Evolutionary conservation across 2,113 vertebrate genomes (phyloP).

Genomic region (Protomyctophum bolini): DNA sequence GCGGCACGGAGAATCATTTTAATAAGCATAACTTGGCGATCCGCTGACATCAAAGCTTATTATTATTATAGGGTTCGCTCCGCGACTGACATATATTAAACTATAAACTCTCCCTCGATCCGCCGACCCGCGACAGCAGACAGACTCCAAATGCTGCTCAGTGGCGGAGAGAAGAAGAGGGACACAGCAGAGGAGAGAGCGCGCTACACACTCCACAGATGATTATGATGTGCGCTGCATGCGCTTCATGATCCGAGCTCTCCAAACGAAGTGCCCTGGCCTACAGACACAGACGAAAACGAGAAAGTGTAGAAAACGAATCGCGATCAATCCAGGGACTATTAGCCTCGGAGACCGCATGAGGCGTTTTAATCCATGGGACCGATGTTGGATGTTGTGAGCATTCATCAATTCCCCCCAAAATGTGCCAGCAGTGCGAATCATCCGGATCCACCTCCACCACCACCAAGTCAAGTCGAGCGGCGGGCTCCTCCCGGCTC

Average conservation of each 20-base stretch:
- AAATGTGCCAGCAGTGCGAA: constrained; percentile 76
- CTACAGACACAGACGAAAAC: constrained; percentile 31
- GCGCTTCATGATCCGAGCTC: constrained; percentile 20
- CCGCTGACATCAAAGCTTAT: constrained; percentile 29
- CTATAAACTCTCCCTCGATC: constrained; percentile 35
- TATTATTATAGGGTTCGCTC: constrained; percentile 22
- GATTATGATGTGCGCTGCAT: constrained; percentile 18
- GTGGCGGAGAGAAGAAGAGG: constrained; percentile 36
- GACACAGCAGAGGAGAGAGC: constrained; percentile 24
- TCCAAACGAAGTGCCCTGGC: constrained; percentile 39
- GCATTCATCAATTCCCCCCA: constrained; percentile 35
- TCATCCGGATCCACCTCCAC: constrained; percentile 48
- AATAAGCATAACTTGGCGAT: constrained; percentile 39
- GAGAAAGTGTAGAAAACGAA: constrained; percentile 31
- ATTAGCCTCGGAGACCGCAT: too few relatives aligned
- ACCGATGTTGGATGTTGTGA: constrained; percentile 45
- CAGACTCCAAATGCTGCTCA: constrained; percentile 38
- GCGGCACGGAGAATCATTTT: constrained; percentile 48
- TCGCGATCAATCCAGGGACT: too few relatives aligned
- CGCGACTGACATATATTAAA: constrained; percentile 46
- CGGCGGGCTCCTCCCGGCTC: constrained; percentile 58
- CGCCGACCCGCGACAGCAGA: too few relatives aligned
- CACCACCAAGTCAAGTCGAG: constrained; percentile 34
- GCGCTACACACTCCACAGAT: constrained; percentile 8
- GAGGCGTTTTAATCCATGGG: background rate